phyloP scores from a whole-genome alignment of 92 coral and sea anemone genomes.

The Porites lobata region DNA sequence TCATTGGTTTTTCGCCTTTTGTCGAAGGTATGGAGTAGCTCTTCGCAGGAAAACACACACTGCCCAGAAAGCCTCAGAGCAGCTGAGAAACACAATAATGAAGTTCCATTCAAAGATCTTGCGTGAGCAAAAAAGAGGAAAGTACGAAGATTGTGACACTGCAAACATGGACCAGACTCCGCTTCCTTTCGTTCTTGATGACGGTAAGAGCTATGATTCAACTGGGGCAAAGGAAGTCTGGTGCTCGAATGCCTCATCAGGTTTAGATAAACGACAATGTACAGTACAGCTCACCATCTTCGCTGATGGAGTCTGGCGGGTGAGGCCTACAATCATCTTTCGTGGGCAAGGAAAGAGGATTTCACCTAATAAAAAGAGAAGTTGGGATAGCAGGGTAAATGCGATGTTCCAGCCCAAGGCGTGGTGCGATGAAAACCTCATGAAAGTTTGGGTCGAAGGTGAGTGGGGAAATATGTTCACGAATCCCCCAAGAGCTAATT shows the following conservation, averaged over 20 bases:
- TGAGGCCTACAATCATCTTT: slow-evolving; percentile 51
- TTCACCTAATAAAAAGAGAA: slow-evolving; percentile 28
- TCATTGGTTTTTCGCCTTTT: slow-evolving; percentile 23
- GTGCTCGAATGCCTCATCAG: slow-evolving; percentile 29
- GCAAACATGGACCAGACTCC: slow-evolving; percentile 58
- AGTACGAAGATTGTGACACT: slow-evolving; percentile 30
- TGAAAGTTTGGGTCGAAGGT: slow-evolving; percentile 54
- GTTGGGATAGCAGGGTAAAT: slow-evolving; percentile 48
- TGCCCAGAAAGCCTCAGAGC: slow-evolving; percentile 39
- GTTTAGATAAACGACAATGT: slow-evolving; percentile 40
- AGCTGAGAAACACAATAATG: neutral
- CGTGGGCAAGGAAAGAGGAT: slow-evolving; percentile 44
- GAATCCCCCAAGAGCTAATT: slow-evolving; percentile 22
- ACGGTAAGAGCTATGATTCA: slow-evolving; percentile 40
- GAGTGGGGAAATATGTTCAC: slow-evolving; percentile 57
- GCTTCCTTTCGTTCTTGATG: slow-evolving; percentile 47
- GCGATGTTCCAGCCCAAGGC: slow-evolving; percentile 51
- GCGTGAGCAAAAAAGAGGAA: slow-evolving; percentile 33
- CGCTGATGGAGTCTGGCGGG: slow-evolving; percentile 26
- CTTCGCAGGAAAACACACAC: slow-evolving; percentile 38
- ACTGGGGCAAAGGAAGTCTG: slow-evolving; percentile 47
- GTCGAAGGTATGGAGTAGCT: slow-evolving; percentile 34
- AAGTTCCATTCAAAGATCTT: slow-evolving; percentile 22
- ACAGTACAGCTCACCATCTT: slow-evolving; percentile 45
- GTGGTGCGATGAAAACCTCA: slow-evolving; percentile 45